Base-by-base conservation (phyloP, 2,888 invertebrate species). In the Pseudeuparius sepicola region DNA sequence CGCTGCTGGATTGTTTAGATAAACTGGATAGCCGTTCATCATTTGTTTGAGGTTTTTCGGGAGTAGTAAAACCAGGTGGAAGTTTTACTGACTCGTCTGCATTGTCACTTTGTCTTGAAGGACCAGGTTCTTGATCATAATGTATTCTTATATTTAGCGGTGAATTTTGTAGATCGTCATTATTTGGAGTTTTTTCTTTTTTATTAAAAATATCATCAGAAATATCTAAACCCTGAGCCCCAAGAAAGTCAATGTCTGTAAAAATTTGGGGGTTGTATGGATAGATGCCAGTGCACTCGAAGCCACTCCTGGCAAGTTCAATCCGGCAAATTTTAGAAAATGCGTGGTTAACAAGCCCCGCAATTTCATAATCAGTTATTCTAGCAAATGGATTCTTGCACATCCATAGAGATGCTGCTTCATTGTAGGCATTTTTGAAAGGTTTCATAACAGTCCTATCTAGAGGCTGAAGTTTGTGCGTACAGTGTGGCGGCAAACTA, bases 371-470 rank as follows among this genome's bases (percentile, higher is more conserved):
- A 26, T n/a, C n/a, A n/a, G n/a, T n/a, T n/a, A n/a, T n/a, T 27
- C 14, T 13, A 4, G 6, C 3, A 4, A 27, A 10, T 12, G 14
- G 13, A 13, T 12, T 27, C 16, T 13, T 27, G n/a, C 27, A 4
- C 13, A 27, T 27, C 27, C 11, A 27, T 11, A 27, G 27, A 27
- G 27, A 27, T 14, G 27, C 27, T 4, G 27, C 27, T 27, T 27
- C 12, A 12, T 27, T 27, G 12, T 27, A 27, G 7, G 27, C 27
- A 27, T 27, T 13, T 27, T 27, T 27, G 4, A 27, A 27, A 4
- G 27, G 14, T 4, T 27, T 27, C 27, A 27, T 27, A 12, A 13
- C 4, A 7, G 13, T 27, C n/a, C n/a, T n/a, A 10, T 4, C 13
- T 13, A 27, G 14, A 5, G 27, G 27, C 13, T 27, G 27, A 4